phyloP scores from a whole-genome alignment of 2,888 invertebrate species.

The Disparrhopalites patrizii region DNA sequence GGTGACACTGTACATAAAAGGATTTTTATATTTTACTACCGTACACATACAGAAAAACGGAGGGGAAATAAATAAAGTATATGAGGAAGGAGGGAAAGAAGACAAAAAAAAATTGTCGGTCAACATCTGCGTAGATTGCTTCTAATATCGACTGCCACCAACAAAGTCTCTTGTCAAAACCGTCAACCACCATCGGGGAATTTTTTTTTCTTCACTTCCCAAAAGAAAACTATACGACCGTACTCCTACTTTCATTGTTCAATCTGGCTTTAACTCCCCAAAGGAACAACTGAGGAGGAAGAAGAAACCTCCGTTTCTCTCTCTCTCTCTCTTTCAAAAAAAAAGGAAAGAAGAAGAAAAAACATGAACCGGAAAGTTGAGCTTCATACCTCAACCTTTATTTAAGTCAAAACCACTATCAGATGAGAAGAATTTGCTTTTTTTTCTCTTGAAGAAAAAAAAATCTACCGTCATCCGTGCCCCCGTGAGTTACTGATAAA shows the following conservation, averaged over 20 bases:
- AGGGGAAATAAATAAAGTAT: too few relatives aligned
- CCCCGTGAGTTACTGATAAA: background rate
- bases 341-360: conserved; percentile 4
- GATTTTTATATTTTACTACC: too few relatives aligned
- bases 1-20: too few relatives aligned
- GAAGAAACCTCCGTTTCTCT: background rate
- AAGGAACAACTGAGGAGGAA: too few relatives aligned
- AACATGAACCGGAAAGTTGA: conserved; percentile 17
- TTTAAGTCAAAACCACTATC: conserved; percentile 3
- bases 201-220: too few relatives aligned
- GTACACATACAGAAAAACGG: too few relatives aligned
- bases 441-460: too few relatives aligned
- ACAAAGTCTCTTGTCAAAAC: conserved; percentile 13
- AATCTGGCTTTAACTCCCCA: too few relatives aligned
- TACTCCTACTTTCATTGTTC: too few relatives aligned
- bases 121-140: conserved; percentile 3
- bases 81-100: too few relatives aligned
- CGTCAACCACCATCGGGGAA: too few relatives aligned
- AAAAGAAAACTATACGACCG: too few relatives aligned
- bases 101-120: conserved; percentile 6
- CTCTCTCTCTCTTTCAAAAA: background rate
- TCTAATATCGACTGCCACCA: conserved; percentile 10
- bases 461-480: background rate
- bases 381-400: background rate
- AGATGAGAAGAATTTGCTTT: conserved; percentile 5